Percentiles rank a stretch among this genome's conserved stretches.
These are phyloP conservation scores for Mionectes olivaceus DNA, from an alignment of 2,797 vertebrate species.

Conservation along the genomic window DNA sequence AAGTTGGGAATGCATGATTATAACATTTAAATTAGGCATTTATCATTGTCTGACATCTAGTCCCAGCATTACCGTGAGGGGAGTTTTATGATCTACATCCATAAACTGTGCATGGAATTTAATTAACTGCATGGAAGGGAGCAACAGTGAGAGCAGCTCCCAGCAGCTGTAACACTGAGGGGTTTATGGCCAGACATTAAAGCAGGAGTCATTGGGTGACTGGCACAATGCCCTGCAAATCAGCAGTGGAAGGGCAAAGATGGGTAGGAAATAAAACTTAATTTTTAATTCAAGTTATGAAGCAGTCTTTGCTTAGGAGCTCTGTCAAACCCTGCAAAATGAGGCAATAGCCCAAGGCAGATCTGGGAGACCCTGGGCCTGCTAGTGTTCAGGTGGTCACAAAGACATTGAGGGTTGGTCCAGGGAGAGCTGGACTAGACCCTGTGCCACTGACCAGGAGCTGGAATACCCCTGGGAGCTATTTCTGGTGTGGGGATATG, in stretches of 20 bases:
- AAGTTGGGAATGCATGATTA: neutral
- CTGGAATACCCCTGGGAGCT: neutral
- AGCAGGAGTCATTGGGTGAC: slow-evolving; percentile 58
- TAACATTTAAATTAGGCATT: slow-evolving; percentile 49
- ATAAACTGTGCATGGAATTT: slow-evolving; percentile 70
- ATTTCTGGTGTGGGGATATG: fast-evolving
- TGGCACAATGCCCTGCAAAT: slow-evolving; percentile 56
- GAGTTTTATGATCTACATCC: slow-evolving; percentile 71
- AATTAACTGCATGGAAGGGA: slow-evolving; percentile 71
- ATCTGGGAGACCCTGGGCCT: neutral
- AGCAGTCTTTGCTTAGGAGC: neutral
- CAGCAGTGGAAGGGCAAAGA: slow-evolving; percentile 62
- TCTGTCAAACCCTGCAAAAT: neutral
- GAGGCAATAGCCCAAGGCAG: neutral
- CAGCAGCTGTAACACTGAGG: slow-evolving; percentile 65
- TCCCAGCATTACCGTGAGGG: slow-evolving; percentile 45
- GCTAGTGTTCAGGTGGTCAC: neutral
- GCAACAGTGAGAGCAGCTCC: slow-evolving; percentile 51
- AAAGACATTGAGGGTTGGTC: neutral
- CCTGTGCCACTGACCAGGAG: neutral
- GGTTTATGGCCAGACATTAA: slow-evolving; percentile 75
- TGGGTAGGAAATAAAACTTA: slow-evolving; percentile 67
- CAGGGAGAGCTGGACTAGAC: neutral
- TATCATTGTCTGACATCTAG: slow-evolving; percentile 62
- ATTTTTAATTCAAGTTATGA: slow-evolving; percentile 49